These are phyloP conservation scores for Rousettus leschenaultii DNA, from an alignment of 2,113 vertebrate genomes.

Conservation along the genomic window DNA sequence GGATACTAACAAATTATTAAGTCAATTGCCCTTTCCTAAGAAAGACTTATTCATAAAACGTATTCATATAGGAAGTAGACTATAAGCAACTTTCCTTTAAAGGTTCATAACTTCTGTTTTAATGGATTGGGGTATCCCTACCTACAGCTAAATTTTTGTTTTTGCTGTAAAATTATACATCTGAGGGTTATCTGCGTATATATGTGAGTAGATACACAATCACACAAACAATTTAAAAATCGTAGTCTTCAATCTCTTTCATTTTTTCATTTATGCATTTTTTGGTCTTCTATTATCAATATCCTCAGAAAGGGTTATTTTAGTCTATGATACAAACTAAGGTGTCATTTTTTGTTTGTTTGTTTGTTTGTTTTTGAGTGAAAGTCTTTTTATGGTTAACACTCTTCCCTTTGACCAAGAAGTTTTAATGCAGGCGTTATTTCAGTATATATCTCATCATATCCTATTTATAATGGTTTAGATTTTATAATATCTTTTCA, in stretches of 20 bases:
- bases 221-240: background rate
- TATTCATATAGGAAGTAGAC: background rate
- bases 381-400: background rate
- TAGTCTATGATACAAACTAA: conserved; percentile 22
- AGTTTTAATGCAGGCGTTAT: conserved; percentile 18
- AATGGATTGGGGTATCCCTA: background rate
- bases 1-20: background rate
- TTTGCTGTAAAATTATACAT: background rate
- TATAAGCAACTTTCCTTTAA: background rate
- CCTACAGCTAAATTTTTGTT: background rate
- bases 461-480: conserved; percentile 18
- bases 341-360: background rate
- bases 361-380: no score
- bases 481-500: conserved; percentile 3
- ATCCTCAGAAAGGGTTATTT: conserved; percentile 18
- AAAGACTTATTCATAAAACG: background rate
- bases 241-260: background rate
- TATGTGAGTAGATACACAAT: background rate
- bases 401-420: conserved; percentile 40
- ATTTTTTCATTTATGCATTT: background rate
- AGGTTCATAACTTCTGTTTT: background rate
- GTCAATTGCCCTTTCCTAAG: background rate
- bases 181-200: background rate
- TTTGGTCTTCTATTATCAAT: background rate
- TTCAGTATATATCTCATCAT: background rate